Percentiles rank a stretch among this genome's conserved stretches.
These are phyloP conservation scores for Standfussiana lucernea DNA, from an alignment of 2,888 invertebrate genomes.

Conservation along the genomic window DNA sequence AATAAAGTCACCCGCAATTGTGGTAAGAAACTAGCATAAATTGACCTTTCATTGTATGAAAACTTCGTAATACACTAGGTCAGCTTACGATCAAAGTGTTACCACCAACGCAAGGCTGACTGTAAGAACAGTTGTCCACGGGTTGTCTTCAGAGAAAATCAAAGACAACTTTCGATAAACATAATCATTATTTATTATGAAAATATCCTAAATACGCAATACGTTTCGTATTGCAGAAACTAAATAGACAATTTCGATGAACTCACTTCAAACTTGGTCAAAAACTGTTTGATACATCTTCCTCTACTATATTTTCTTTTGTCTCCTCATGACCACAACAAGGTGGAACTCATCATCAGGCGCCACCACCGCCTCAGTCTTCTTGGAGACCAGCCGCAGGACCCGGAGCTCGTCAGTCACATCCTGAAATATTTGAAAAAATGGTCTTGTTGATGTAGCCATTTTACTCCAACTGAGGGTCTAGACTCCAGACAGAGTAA, in stretches of 20 bases:
- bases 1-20: not conserved
- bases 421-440: constrained; percentile 75
- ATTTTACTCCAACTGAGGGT: not conserved
- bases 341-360: constrained; percentile 86
- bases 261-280: not conserved
- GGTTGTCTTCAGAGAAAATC: not conserved
- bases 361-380: constrained; percentile 86
- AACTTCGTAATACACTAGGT: not conserved
- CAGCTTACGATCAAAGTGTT: not conserved
- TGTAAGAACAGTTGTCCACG: not conserved
- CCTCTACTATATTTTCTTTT: constrained; percentile 4
- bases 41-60: not conserved
- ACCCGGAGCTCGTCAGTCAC: constrained; percentile 84
- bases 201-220: not conserved
- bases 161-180: not conserved
- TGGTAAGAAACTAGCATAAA: not conserved
- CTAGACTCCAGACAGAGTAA: too few species aligned
- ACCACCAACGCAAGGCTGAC: too few species aligned
- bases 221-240: too few species aligned
- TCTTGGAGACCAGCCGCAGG: constrained; percentile 83
- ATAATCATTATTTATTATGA: constrained; percentile 1
- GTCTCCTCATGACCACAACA: constrained; percentile 85
- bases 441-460: not conserved
- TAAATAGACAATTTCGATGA: not conserved
- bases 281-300: not conserved